phyloP scores from a whole-genome alignment of 2,888 invertebrate genomes.

The Parelbella ahira region DNA sequence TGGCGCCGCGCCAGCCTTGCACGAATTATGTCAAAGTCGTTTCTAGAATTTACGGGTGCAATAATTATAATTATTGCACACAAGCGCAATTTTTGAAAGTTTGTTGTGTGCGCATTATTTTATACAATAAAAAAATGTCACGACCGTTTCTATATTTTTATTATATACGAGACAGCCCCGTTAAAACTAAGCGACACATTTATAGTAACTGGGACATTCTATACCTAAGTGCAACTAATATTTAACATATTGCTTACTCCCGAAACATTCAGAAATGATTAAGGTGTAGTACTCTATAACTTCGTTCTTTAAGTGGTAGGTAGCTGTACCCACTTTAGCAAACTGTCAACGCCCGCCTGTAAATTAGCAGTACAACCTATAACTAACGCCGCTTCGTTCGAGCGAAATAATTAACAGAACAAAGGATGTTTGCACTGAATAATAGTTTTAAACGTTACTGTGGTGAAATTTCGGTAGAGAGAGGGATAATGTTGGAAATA shows the following conservation, averaged over 20 bases:
- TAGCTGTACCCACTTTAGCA: conserved; percentile 13
- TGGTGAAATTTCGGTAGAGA: no score
- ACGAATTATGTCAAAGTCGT: conserved; percentile 23
- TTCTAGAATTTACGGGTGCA: conserved; percentile 17
- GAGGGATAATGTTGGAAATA: no score
- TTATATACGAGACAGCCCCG: no score
- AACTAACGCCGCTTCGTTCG: conserved; percentile 5
- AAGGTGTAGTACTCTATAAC: no score
- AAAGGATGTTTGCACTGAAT: conserved; percentile 7
- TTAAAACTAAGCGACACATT: no score
- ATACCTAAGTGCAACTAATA: no score
- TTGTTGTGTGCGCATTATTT: no score
- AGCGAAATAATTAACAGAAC: conserved; percentile 15
- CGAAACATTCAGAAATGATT: no score
- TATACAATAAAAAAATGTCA: neutral
- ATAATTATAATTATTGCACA: conserved; percentile 17
- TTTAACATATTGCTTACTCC: no score
- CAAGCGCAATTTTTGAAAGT: neutral
- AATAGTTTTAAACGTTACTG: no score
- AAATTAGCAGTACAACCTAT: conserved; percentile 13
- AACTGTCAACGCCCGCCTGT: conserved; percentile 14
- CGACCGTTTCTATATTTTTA: no score
- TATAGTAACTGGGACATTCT: no score
- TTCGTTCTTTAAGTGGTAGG: conserved; percentile 1
- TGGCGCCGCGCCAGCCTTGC: conserved; percentile 12